Base-by-base conservation (phyloP, 2,113 vertebrate species). In the Pangasianodon gigas region DNA sequence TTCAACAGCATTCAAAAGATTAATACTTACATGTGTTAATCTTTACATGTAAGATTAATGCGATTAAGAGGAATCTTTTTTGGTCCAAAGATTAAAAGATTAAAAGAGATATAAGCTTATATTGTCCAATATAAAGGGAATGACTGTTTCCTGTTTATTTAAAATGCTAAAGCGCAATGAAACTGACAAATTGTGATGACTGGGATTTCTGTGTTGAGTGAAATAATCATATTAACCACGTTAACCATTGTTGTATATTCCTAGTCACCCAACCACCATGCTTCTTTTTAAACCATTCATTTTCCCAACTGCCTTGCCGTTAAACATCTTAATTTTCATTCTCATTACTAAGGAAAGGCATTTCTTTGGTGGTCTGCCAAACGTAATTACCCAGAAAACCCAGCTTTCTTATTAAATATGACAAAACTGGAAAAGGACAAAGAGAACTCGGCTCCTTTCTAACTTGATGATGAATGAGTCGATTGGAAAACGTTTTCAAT, bases 381-480 rank as follows among this genome's bases (percentile, higher is more conserved):
- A 52, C 67, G 32, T 80, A 56, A 86, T 60, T 13, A 91, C 46
- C 60, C 54, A 89, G 69, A 48, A 52, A 75, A 86, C 51, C n/a
- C 48, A 67, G 19, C 51, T 32, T 54, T 58, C 46, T 83, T 84
- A 58, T 85, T 85, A 85, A 65, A 88, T 32, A 71, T 81, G 62
- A 71, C 54, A 88, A 80, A 77, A 77, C 46, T 79, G 46, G 82
- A 84, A 69, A 52, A 80, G 16, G 62, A 65, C 26, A 51, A 58
- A 62, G n/a, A 88, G 54, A 74, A 88, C 51, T 24, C 65, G 71
- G 37, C 21, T 71, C 60, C 24, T 89, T 71, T 62, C 26, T 88
- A 86, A 88, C 62, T 46, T 19, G 67, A 79, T 71, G 52, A n/a
- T n/a, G 71, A 89, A 89, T 91, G 52, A 67, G 26, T 75, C 69